Evolutionary conservation across 2,797 vertebrate species (phyloP), one percentile per base, ranked within the genome.

Genomic region (Pseudochirops cupreus): DNA sequence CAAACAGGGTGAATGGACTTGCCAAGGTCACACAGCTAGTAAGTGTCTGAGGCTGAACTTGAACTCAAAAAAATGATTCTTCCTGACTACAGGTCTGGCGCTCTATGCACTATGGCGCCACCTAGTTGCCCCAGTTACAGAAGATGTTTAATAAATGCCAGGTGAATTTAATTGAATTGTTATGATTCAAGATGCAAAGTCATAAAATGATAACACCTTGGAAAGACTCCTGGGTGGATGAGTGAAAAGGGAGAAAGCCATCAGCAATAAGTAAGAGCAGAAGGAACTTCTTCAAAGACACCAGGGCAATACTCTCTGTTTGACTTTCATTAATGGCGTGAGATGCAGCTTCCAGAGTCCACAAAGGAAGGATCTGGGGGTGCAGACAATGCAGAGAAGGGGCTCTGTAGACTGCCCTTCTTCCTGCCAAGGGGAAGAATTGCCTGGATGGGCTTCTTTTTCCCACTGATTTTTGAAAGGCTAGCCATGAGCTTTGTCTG

Each of bases 361-460:
- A 9, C 24, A 5, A 33, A 0, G 0, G 0, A 67, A 90, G 0
- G 4, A 11, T 90, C 91, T 5, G 5, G 50, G 62, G 89, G 31
- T 28, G 53, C 54, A 24, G 24, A 24, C 33, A 3, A 0, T 0
- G 24, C 0, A 3, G 58, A 26, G 39, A 59, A 62, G 46, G 5
- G 4, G 93, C 0, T 0, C 18, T 0, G 21, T 26, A 0, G 0
- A 1, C 31, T 12, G 2, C 21, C 14, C 54, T 52, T 1, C 46
- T 33, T 29, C n/a, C 90, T 2, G 29, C 53, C 16, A 9, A 14
- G 59, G 55, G 26, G 24, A 24, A 0, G 3, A 56, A 62, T 33
- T 28, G 46, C 11, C 54, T 24, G 46, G 53, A 3, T 39, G 24
- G 0, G 0, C 62, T n/a, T 14, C 62, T n/a, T 67, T n/a, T 5